Conservation (phyloP, 1,140 invertebrate species). For the Coenobita brevimanus region DNA sequence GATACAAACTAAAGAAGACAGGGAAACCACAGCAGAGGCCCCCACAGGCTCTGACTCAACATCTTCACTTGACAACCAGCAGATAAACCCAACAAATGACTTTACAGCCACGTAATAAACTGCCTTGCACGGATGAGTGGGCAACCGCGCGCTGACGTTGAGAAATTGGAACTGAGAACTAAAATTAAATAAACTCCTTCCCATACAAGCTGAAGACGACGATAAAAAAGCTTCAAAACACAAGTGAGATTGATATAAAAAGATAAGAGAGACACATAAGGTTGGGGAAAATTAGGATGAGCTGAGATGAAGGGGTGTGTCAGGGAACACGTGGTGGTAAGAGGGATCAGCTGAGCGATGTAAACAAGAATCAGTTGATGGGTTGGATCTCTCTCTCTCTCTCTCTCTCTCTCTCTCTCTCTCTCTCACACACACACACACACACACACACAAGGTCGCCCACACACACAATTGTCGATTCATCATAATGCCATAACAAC, state of each 20-base stretch:
- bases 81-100: constrained; percentile 24
- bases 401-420: background rate
- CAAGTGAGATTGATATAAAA: too few species aligned
- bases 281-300: too few species aligned
- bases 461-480: constrained; percentile 28
- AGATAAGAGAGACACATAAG: too few species aligned
- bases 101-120: constrained; percentile 26
- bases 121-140: background rate
- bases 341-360: constrained; percentile 33
- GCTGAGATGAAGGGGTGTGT: background rate
- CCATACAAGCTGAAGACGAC: too few species aligned
- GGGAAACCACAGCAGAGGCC: too few species aligned
- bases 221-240: too few species aligned
- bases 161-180: too few species aligned
- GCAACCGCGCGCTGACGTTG: constrained; percentile 1
- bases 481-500: constrained; percentile 6
- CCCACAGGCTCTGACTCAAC: background rate
- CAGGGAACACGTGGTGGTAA: background rate
- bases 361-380: constrained; percentile 16
- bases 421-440: background rate
- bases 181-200: too few species aligned
- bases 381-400: background rate
- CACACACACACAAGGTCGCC: constrained; percentile 5
- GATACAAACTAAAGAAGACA: too few species aligned
- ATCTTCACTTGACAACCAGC: constrained; percentile 3